Base-by-base conservation (phyloP, 2,113 vertebrate genomes). In the Platycercus adscitus region DNA sequence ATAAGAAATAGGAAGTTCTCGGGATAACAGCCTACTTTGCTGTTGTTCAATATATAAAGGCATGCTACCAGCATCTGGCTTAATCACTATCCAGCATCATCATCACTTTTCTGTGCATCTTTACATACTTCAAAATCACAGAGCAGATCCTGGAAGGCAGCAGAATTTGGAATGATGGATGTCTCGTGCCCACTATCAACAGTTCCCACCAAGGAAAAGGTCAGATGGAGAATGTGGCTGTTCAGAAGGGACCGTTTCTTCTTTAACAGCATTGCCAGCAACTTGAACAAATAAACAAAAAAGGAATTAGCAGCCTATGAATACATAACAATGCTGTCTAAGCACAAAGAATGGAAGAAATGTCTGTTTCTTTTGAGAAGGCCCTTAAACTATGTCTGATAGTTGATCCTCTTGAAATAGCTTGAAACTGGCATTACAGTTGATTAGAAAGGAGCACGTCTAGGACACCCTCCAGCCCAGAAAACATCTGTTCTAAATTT, bases 181-280 rank as follows among this genome's bases (percentile, higher is more conserved):
- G 99, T 99, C 97, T 99, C 99, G 0, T 99, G 99, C 37, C 99
- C 99, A 1, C 99, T 99, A 79, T 99, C 99, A 1, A 99, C 99
- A 1, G 99, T 99, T 81, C 99, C 99, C 97, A 99, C 99, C 97
- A 99, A 97, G 50, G 99, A 99, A 97, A 99, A 99, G 49, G 99
- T 99, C 85, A 99, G 98, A 93, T 99, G 99, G 29, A 99, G 99
- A 91, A 99, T 99, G 97, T 99, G 99, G 85, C 99, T 99, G 97
- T 99, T 99, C 73, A 99, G 98, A 86, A 99, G 98, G 13, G 98
- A 98, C 8, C 99, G 98, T 76, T 99, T 99, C 98, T 99, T 99
- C 98, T 99, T 99, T 80, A 99, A 97, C 88, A 99, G 97, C 99
- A 99, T 99, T 17, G 99, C 99, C 95, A 99, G 96, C 84, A 99